Evolutionary conservation across 2,113 vertebrate species (phyloP).

Genomic region (Pelecanoides urinatrix): DNA sequence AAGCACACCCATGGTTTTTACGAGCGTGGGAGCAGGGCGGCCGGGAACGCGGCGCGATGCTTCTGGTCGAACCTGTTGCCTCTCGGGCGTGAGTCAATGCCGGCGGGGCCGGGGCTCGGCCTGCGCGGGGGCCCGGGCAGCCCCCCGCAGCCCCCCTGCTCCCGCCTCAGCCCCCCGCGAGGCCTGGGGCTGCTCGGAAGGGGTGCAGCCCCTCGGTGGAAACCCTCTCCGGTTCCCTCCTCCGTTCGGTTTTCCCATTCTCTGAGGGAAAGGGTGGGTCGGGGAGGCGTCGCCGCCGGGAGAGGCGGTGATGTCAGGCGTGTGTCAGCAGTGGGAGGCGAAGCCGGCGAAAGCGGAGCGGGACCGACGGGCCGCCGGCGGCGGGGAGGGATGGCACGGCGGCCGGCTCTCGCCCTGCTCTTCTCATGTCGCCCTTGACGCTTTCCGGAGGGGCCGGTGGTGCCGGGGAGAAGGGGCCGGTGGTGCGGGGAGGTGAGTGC

Average conservation of each 20-base stretch:
- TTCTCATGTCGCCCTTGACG: neutral
- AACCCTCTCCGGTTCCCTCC: neutral
- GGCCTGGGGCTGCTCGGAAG: neutral
- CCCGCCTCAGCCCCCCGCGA: rapidly evolving
- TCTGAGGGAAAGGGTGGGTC: constrained; percentile 19
- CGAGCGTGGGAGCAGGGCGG: constrained; percentile 60
- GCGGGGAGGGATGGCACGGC: neutral
- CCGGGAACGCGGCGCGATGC: neutral
- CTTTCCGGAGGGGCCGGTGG: neutral
- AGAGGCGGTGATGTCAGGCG: constrained; percentile 79
- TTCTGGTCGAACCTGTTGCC: constrained; percentile 72
- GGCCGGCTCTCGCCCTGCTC: neutral
- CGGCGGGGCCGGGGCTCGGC: neutral
- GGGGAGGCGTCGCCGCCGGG: constrained; percentile 36
- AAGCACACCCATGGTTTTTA: constrained; percentile 48
- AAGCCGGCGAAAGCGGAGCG: constrained; percentile 76
- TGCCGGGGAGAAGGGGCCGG: neutral
- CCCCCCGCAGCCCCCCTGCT: neutral
- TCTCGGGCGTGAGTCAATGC: neutral
- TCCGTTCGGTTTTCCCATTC: neutral
- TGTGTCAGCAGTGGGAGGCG: constrained; percentile 74
- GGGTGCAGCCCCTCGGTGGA: neutral
- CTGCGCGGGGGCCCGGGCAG: neutral
- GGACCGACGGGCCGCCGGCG: constrained; percentile 29
- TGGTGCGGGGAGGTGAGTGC: constrained; percentile 51